Conservation (phyloP, 1,140 invertebrate genomes). For the Eubasilissa regina region DNA sequence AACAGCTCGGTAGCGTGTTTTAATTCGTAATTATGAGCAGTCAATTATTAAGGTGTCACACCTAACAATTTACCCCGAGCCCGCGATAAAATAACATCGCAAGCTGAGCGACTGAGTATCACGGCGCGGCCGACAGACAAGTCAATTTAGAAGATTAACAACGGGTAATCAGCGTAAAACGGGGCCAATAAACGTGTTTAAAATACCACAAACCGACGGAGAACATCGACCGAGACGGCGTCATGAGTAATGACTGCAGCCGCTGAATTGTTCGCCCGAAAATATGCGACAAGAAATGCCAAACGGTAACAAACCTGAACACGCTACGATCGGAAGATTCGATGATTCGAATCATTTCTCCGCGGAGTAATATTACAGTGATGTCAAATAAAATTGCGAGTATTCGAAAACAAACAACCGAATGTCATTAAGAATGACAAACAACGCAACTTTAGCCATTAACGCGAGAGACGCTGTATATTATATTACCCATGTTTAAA, state of each 20-base stretch:
- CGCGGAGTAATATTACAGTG: not conserved
- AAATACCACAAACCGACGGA: conserved; percentile 57
- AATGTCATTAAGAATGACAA: conserved; percentile 11
- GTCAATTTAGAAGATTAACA: conserved; percentile 61
- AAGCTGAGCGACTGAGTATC: conserved; percentile 11
- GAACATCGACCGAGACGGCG: conserved; percentile 49
- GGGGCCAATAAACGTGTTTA: conserved; percentile 59
- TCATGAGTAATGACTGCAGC: conserved; percentile 49
- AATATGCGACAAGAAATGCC: conserved; percentile 18
- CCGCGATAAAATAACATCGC: conserved; percentile 51
- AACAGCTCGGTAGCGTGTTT: conserved; percentile 47
- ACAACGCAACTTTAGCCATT: conserved; percentile 15
- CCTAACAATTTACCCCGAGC: conserved; percentile 48
- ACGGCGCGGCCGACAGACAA: conserved; percentile 53
- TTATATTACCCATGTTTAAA: not conserved
- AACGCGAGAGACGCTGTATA: not conserved
- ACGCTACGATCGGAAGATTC: not conserved
- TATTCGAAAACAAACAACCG: not conserved
- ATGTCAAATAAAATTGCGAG: not conserved
- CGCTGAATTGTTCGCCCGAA: not conserved
- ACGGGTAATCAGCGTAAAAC: conserved; percentile 58
- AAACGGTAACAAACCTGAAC: not conserved
- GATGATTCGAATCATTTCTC: not conserved
- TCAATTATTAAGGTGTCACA: conserved; percentile 54
- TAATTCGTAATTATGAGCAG: conserved; percentile 58